Evolutionary conservation across 2,888 invertebrate genomes (phyloP), one percentile per base, ranked within the genome.

Genomic region (Drosophila anomalata): DNA sequence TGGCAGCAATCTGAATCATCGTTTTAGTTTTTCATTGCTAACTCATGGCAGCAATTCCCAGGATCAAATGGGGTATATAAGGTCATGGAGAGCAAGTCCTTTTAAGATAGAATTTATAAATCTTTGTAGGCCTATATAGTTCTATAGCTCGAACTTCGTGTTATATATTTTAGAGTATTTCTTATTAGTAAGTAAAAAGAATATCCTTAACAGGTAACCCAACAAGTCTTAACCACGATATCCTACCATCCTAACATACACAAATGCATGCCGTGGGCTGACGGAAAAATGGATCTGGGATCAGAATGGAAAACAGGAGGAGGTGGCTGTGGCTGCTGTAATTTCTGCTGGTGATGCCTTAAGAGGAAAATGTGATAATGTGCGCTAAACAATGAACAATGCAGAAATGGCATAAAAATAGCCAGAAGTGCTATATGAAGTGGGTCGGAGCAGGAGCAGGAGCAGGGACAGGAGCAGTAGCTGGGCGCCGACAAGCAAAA

Each of bases 281-380:
- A 47, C 47, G 20, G 14, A 41, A 47, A 61, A 42, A 42, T 42
- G 42, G 44, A 46, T 17, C 44, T 11, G n/a, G 11, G 41, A 20
- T 42, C 41, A 20, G 11, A 14, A 42, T 42, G 20, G 14, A 42
- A 42, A 20, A 4, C 9, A 24, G 68, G 29, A 17, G 36, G 59
- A 46, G 24, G n/a, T n/a, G 63, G 44, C 20, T 69, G 29, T 69
- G 70, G 73, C 69, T 66, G 56, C 70, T 62, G 74, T 88, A 76
- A 62, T 70, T 76, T 80, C 81, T 81, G 76, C 62, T 42, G 54
- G 66, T 87, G 85, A 78, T 80, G 83, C 71, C 77, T 85, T 87
- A 76, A 87, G 86, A 85, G 87, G 71, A 77, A 88, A 84, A 87
- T 81, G 89, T 67, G 85, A 87, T 84, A 87, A 87, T 88, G 74